Evolutionary conservation across 2,888 invertebrate genomes (phyloP), one percentile per base, ranked within the genome.

Genomic region (Patella caerulea): DNA sequence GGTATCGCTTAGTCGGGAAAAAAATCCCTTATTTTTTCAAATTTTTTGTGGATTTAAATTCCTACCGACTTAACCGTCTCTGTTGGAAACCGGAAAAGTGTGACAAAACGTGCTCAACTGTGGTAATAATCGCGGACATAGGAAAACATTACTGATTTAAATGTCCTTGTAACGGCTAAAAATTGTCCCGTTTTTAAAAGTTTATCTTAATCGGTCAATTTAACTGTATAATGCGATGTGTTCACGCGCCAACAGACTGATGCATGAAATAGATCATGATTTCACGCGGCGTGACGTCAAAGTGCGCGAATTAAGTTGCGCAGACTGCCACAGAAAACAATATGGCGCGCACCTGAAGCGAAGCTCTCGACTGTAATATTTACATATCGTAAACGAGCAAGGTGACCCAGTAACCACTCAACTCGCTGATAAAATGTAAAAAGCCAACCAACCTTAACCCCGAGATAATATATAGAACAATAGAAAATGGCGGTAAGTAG

Each of bases 241-340:
- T 65, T 24, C 65, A 65, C 65, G 65, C 65, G 65, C 65, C 19
- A 65, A 19, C 24, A 19, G 65, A 24, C 19, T 65, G 65, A 45
- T 45, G 45, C 45, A 45, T 45, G 45, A 45, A 45, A 45, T 65
- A 65, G 65, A 24, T 65, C 19, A 65, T 65, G 24, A 24, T 24
- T 75, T 78, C 72, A 72, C 78, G 59, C 73, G 71, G 59, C 73
- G 79, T 81, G 81, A 81, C 81, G 81, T 81, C 81, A 81, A 79
- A 79, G 78, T 81, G 81, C 81, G 81, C 81, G 73, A 75, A 79
- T 77, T 79, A 74, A 77, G 79, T 78, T 81, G 81, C 81, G 81
- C 81, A 78, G 73, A 72, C 78, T 76, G 75, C 55, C 75, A 24
- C 19, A 24, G 24, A 65, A 79, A 73, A 75, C 76, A 81, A 81